Percentiles rank a stretch among this genome's conserved stretches.
Evolutionary conservation across 2,113 vertebrate species (phyloP).

Genomic region (Phylloscopus trochiloides): DNA sequence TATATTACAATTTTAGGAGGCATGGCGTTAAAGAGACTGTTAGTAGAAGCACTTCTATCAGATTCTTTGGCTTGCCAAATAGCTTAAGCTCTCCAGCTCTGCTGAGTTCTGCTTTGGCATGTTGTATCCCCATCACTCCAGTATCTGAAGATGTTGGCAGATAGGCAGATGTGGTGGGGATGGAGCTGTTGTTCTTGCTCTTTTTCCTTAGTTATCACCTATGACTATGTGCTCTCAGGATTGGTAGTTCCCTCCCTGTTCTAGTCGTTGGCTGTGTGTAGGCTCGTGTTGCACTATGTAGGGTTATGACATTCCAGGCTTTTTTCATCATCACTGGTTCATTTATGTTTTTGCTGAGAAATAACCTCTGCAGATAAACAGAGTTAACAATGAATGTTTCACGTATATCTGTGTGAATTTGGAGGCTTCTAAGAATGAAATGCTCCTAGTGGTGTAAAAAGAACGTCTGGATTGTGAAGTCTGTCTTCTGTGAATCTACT

Average conservation of each 20-base stretch:
- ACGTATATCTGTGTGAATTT: not conserved
- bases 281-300: accelerated
- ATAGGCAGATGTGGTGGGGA: not conserved
- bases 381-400: not conserved
- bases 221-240: not conserved
- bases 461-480: not conserved
- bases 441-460: not conserved
- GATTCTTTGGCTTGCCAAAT: not conserved
- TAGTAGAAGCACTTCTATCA: not conserved
- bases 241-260: not conserved
- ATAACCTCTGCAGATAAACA: not conserved
- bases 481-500: not conserved
- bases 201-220: not conserved
- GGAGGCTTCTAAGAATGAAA: not conserved
- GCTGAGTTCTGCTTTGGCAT: not conserved
- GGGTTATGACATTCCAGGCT: not conserved
- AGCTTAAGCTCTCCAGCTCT: not conserved
- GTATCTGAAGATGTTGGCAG: not conserved
- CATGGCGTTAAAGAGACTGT: not conserved
- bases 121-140: not conserved
- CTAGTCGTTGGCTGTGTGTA: not conserved
- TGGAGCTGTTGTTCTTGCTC: not conserved
- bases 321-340: not conserved
- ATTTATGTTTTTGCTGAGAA: not conserved
- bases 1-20: not conserved